A percentile compares a stretch with the other conserved stretches of the same genome.
These are phyloP conservation scores for Rhinoptilus africanus DNA, from an alignment of 2,113 vertebrate genomes.

Conservation along the genomic window DNA sequence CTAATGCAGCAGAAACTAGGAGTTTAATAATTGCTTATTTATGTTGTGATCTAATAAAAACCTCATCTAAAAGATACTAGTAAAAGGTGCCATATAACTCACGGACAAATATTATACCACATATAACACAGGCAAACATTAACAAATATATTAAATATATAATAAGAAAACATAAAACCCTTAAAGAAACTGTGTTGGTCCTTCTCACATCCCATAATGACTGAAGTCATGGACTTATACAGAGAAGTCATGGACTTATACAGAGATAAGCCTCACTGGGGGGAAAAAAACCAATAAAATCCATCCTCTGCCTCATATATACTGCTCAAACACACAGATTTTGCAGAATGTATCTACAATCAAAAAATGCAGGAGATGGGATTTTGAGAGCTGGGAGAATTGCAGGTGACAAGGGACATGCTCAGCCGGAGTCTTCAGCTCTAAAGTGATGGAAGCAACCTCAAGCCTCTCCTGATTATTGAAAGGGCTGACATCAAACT, in stretches of 20 bases:
- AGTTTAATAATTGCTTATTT: neutral
- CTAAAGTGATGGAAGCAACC: neutral
- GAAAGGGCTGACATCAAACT: neutral
- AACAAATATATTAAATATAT: neutral
- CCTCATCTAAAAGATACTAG: neutral
- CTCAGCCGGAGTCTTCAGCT: neutral
- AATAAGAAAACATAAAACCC: neutral
- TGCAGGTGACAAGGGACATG: neutral
- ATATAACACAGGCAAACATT: neutral
- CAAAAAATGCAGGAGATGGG: neutral
- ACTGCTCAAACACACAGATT: neutral
- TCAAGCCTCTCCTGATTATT: neutral
- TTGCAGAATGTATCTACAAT: neutral
- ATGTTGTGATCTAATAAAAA: neutral
- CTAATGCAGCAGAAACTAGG: neutral
- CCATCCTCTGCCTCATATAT: neutral
- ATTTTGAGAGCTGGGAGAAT: neutral
- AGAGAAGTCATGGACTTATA: neutral
- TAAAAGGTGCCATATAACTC: neutral
- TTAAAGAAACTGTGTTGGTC: neutral
- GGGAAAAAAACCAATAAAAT: neutral
- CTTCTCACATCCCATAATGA: neutral
- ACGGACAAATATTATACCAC: neutral
- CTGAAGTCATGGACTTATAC: neutral
- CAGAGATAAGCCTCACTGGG: neutral